Base-by-base conservation (phyloP, 2,888 invertebrate genomes). In the Pyrrhosoma nymphula region DNA sequence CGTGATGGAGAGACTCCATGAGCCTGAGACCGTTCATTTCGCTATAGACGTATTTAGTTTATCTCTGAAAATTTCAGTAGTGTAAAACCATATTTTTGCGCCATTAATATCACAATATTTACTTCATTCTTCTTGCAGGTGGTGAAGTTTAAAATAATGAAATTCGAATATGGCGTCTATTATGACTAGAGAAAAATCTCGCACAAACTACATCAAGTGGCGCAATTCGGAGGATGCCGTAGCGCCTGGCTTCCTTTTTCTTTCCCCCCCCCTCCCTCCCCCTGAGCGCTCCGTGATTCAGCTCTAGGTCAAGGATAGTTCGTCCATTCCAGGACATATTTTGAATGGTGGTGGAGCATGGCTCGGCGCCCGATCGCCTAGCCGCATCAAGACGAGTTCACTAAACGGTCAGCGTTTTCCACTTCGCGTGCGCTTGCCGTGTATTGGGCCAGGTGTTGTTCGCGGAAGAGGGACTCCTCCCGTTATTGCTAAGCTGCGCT, bases 231-330 rank as follows among this genome's bases (percentile, higher is more conserved):
- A 60, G 12, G 60, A 60, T 26, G 2, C 69, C n/a, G 26, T 10
- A 14, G 60, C 12, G 10, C 26, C 69, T 69, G 26, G 26, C 3
- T 82, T 35, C 30, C 12, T 35, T 82, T 82, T 35, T 75, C n/a
- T 35, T 82, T 82, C 82, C 35, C 14, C 16, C 35, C 0, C 82
- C 35, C n/a, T 16, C 35, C 12, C 0, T 6, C 10, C 10, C 30
- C 30, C 30, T 12, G 30, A 18, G 16, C 35, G 6, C 30, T 30
- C 35, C 82, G 82, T 82, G 4, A 82, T 82, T 82, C 82, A 35
- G 30, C 82, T 82, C 82, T 82, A 82, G 82, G 82, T 82, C 82
- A 82, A 82, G 82, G 82, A 82, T 82, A 82, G 82, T 35, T 82
- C 16, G 35, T 14, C 82, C 82, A 35, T 82, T 82, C 82, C 82